Evolutionary conservation across 2,888 invertebrate species (phyloP).

Genomic region (Zygogramma bicolorata): DNA sequence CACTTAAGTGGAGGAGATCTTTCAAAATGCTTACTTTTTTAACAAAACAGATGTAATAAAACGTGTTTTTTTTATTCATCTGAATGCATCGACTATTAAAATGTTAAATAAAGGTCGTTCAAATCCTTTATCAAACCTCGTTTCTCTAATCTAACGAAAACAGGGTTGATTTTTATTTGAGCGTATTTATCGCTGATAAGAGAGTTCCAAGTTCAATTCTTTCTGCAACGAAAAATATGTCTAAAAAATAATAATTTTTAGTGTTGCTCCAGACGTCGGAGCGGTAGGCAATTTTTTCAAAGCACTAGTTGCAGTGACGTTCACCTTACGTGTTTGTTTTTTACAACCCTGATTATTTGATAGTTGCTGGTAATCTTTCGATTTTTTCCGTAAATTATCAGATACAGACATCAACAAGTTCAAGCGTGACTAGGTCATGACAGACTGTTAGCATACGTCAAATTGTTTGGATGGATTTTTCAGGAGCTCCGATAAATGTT

Average conservation of each 20-base stretch:
- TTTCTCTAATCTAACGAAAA: slow-evolving; percentile 55
- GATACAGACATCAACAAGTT: slow-evolving; percentile 13
- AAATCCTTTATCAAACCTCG: slow-evolving; percentile 50
- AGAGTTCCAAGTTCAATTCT: slow-evolving; percentile 59
- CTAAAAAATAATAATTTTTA: slow-evolving; percentile 53
- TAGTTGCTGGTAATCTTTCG: slow-evolving; percentile 4
- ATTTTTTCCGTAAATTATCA: slow-evolving; percentile 21
- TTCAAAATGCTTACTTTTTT: too few relatives aligned
- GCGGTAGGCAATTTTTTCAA: slow-evolving; percentile 33
- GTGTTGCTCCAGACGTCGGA: slow-evolving; percentile 39
- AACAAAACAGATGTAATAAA: not conserved
- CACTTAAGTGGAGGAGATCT: too few relatives aligned
- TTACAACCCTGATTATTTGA: slow-evolving; percentile 23
- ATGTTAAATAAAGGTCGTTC: slow-evolving; percentile 47
- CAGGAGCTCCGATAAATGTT: not conserved
- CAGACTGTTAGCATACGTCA: slow-evolving; percentile 3
- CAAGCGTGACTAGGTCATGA: slow-evolving; percentile 26
- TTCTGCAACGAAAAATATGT: slow-evolving; percentile 45
- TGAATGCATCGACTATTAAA: slow-evolving; percentile 23
- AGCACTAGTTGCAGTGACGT: slow-evolving; percentile 11
- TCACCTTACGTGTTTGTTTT: slow-evolving; percentile 12
- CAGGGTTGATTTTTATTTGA: slow-evolving; percentile 56
- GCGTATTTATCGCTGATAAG: slow-evolving; percentile 56
- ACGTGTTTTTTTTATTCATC: not conserved
- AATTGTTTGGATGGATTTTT: not conserved